Evolutionary conservation across 2,888 invertebrate species (phyloP).

Genomic region (Gryllus longicercus): DNA sequence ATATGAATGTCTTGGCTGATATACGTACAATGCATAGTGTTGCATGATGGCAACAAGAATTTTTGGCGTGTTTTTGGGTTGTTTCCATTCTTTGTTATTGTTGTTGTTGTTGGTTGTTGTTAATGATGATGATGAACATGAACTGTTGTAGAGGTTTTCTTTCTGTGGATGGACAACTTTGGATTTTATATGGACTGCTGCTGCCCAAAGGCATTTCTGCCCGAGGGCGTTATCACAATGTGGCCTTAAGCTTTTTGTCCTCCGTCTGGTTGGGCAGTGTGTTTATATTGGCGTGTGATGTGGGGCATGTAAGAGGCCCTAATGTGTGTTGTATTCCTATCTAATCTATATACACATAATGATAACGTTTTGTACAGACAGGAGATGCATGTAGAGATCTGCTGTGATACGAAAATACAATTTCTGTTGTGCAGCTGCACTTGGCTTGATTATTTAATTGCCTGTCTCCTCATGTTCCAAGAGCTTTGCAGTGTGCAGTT

Average conservation of each 20-base stretch:
- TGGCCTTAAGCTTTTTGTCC: slow-evolving; percentile 3
- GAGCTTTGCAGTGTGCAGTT: too few relatives aligned
- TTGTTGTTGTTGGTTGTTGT: slow-evolving; percentile 12
- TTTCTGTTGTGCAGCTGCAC: too few relatives aligned
- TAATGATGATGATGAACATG: background rate
- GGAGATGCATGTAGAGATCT: background rate
- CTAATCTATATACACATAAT: slow-evolving; percentile 6
- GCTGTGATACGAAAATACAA: background rate
- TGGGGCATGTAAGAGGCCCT: background rate
- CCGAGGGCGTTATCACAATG: background rate
- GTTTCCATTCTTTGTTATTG: background rate
- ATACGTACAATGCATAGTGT: background rate
- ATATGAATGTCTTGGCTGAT: background rate
- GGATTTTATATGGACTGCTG: slow-evolving; percentile 9
- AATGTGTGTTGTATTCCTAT: slow-evolving; percentile 3
- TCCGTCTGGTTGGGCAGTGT: background rate
- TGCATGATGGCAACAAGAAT: background rate
- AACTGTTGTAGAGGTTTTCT: background rate
- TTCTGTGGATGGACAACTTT: background rate
- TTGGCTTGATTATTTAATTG: too few relatives aligned
- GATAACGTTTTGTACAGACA: background rate
- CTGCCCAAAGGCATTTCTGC: background rate
- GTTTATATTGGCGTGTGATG: slow-evolving; percentile 2
- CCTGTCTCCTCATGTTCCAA: too few relatives aligned
- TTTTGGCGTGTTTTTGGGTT: background rate